Base-by-base conservation (phyloP, 1,140 invertebrate species). In the Diorhabda elongata region DNA sequence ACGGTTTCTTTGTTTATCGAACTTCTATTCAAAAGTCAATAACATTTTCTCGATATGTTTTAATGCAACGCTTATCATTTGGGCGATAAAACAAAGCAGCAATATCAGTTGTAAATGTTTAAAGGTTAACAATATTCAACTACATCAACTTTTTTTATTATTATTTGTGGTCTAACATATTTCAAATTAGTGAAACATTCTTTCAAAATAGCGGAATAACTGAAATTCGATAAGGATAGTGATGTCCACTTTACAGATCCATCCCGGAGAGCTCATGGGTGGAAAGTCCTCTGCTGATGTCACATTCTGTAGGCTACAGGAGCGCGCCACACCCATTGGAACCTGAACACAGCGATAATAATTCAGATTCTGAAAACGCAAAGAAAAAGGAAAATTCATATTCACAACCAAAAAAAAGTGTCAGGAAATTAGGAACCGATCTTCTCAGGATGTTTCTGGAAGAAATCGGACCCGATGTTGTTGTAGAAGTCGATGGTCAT, bases 361-460 rank as follows among this genome's bases (percentile, higher is more conserved):
- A 61, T 45, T 74, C 70, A 6, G 69, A 71, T 61, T 62, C 70
- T 9, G 68, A 74, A 9, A 71, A 70, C 64, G 69, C 67, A 42
- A 7, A n/a, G 2, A 61, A 61, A 11, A 57, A 11, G n/a, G 62
- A 60, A 42, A 57, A 63, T 42, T 74, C 73, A 3, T 77, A 75
- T 45, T 75, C 74, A 0, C 78, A 76, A 64, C 83, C 82, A 26
- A 82, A 81, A 58, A 81, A 81, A 3, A 81, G 83, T 44, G 82
- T 83, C 2, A 77, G 82, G 5, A 85, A 89, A 57, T 80, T 96
- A 1, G 94, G 94, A 0, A 91, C 94, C 79, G 93, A 96, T 82
- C 81, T 97, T 9, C 81, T 96, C 5, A 85, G 91, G 67, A 95
- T 95, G 92, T 96, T 95, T 79, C 81, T 95, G 61, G 92, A 95